phyloP scores from a whole-genome alignment of 2,113 vertebrate species.

The Morone saxatilis region DNA sequence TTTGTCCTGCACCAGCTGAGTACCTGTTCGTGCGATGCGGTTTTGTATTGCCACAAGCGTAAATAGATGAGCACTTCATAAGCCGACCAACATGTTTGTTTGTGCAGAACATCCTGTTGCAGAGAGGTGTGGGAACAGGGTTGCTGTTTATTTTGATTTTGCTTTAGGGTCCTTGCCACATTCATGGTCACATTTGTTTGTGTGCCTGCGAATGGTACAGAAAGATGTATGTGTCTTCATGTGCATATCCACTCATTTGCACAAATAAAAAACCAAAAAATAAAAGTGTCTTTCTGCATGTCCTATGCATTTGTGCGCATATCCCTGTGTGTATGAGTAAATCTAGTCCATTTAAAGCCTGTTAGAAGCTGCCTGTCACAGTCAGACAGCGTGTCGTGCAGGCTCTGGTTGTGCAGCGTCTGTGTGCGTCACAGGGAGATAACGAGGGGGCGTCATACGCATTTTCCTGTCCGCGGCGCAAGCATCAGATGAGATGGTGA shows the following conservation, averaged over 20 bases:
- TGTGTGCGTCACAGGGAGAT: slow-evolving; percentile 84
- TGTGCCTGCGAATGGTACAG: background rate
- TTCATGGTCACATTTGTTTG: slow-evolving; percentile 40
- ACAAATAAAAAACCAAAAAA: background rate
- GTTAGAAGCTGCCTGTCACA: slow-evolving; percentile 76
- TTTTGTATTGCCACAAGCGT: slow-evolving; percentile 48
- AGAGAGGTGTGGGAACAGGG: slow-evolving; percentile 45
- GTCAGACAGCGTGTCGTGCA: slow-evolving; percentile 78
- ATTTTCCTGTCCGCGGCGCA: slow-evolving; percentile 74
- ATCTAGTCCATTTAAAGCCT: slow-evolving; percentile 35
- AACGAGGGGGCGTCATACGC: slow-evolving; percentile 80
- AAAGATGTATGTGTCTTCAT: background rate
- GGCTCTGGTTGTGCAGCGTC: slow-evolving; percentile 76
- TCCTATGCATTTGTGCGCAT: background rate
- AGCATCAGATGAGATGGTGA: slow-evolving; percentile 78
- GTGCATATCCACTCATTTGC: slow-evolving; percentile 8
- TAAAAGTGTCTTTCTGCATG: slow-evolving; percentile 1
- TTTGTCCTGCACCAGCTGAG: slow-evolving; percentile 53
- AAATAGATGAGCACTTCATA: slow-evolving; percentile 59
- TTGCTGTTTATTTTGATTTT: slow-evolving; percentile 59
- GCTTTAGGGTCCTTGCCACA: slow-evolving; percentile 30
- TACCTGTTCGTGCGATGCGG: slow-evolving; percentile 44
- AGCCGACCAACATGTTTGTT: slow-evolving; percentile 54
- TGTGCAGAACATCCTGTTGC: slow-evolving; percentile 70
- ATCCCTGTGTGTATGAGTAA: slow-evolving; percentile 9